Percentiles rank a stretch among this genome's conserved stretches.
Evolutionary conservation across 2,113 vertebrate species (phyloP).

Genomic region (Phaethon lepturus): DNA sequence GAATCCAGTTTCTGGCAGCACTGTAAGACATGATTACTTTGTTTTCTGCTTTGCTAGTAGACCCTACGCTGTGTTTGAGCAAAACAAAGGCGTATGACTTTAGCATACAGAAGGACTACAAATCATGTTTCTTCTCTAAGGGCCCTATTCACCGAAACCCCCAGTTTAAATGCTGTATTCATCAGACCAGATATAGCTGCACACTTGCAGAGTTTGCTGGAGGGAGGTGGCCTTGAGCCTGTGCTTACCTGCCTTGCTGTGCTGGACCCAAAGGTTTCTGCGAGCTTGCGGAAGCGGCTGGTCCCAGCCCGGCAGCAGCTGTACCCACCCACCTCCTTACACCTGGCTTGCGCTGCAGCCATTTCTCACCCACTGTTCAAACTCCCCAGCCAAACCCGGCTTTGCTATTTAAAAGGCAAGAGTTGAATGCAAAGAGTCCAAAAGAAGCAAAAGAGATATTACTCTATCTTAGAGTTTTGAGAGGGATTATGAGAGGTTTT

Average conservation of each 20-base stretch:
- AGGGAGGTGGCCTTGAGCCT: neutral
- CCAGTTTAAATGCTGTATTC: neutral
- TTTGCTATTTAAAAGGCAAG: neutral
- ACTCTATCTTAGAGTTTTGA: neutral
- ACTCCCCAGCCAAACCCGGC: neutral
- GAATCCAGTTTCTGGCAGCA: neutral
- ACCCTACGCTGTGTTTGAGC: neutral
- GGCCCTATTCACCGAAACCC: neutral
- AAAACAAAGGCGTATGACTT: neutral
- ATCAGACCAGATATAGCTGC: neutral
- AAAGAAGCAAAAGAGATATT: conserved; percentile 26
- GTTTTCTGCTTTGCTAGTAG: neutral
- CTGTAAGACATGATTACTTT: rapidly evolving
- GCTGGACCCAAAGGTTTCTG: neutral
- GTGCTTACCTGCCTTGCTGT: neutral
- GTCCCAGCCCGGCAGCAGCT: neutral
- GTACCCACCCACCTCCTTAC: neutral
- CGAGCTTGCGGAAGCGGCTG: neutral
- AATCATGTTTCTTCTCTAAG: neutral
- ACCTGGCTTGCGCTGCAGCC: neutral
- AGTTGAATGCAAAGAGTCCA: neutral
- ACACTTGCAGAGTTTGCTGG: neutral
- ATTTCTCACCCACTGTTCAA: neutral
- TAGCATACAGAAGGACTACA: neutral
- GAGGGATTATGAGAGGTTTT: conserved; percentile 16